Evolutionary conservation across 2,797 vertebrate genomes (phyloP), one percentile per base, ranked within the genome.

Genomic region (Lutjanus argentimaculatus): DNA sequence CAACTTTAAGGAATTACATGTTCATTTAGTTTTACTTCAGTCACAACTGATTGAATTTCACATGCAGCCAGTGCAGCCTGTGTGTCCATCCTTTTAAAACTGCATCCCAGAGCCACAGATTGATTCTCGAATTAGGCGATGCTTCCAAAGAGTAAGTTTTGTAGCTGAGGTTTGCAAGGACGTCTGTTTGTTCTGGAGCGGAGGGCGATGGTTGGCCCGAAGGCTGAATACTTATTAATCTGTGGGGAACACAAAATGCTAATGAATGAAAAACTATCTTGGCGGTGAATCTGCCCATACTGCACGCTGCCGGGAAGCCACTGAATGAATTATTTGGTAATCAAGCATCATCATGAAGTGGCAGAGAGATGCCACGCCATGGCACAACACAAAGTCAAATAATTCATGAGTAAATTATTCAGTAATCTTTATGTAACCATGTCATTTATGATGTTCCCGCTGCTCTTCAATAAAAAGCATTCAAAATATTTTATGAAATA

Each of bases 201-300:
- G 40, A 68, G 73, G 7, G 57, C 8, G 62, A 90, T 83, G 77
- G 77, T 86, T 48, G n/a, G 85, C 84, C 77, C 25, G 68, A 81
- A 75, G 80, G 72, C 79, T 85, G 83, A 85, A 77, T 88, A 59
- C 76, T 84, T 72, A 88, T 86, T 85, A 85, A 89, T 92, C 77
- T 80, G 56, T 48, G n/a, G 64, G 49, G 73, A 77, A 59, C 42
- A 42, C 64, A 63, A 83, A 84, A 80, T 73, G 83, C 74, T 76
- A 86, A 92, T 90, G 85, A 83, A 82, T 88, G 11, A 19, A 68
- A 79, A 58, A 63, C 71, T 45, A 69, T 64, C 53, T 85, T 84
- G 81, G 83, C 89, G 86, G 77, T 62, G 51, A 67, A 79, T 89
- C 67, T 80, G 73, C 79, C 40, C 63, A 48, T 65, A 48, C 66